Evolutionary conservation across 1,140 invertebrate species (phyloP).

Genomic region (Papilio glaucus): DNA sequence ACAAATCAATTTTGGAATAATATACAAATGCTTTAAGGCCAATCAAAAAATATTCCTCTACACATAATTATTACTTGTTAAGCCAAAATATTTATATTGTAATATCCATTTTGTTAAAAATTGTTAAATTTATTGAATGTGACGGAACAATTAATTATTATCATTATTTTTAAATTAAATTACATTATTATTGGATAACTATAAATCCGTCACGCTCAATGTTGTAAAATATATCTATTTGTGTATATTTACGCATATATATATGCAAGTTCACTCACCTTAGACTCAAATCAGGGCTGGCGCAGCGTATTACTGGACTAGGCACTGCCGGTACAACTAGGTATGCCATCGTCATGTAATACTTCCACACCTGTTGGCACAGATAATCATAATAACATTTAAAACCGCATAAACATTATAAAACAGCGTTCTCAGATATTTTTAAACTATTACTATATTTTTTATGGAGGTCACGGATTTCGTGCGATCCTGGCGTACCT

Average conservation of each 20-base stretch:
- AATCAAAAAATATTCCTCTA: conserved; percentile 50
- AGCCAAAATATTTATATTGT: conserved; percentile 21
- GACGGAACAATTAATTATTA: background rate
- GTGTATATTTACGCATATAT: conserved; percentile 3
- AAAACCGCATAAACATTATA: background rate
- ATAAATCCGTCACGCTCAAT: conserved; percentile 28
- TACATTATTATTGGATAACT: background rate
- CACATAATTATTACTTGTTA: conserved; percentile 36
- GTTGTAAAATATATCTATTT: background rate
- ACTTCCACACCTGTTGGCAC: conserved; percentile 92
- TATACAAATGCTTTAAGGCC: conserved; percentile 46
- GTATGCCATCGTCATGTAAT: conserved; percentile 97
- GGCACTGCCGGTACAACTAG: conserved; percentile 94
- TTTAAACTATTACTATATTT: too few species aligned
- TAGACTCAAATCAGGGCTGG: conserved; percentile 95
- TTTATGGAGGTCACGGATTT: too few species aligned
- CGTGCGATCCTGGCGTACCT: too few species aligned
- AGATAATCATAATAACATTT: background rate
- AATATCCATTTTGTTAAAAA: conserved; percentile 33
- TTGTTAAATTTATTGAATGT: conserved; percentile 30
- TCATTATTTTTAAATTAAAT: too few species aligned
- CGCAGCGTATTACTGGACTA: conserved; percentile 92
- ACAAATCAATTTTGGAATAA: conserved; percentile 29
- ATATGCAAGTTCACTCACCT: conserved; percentile 84
- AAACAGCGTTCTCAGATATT: too few species aligned